These are phyloP conservation scores for Matsumyia berberina DNA, from an alignment of 2,888 invertebrate species.

Conservation along the genomic window DNA sequence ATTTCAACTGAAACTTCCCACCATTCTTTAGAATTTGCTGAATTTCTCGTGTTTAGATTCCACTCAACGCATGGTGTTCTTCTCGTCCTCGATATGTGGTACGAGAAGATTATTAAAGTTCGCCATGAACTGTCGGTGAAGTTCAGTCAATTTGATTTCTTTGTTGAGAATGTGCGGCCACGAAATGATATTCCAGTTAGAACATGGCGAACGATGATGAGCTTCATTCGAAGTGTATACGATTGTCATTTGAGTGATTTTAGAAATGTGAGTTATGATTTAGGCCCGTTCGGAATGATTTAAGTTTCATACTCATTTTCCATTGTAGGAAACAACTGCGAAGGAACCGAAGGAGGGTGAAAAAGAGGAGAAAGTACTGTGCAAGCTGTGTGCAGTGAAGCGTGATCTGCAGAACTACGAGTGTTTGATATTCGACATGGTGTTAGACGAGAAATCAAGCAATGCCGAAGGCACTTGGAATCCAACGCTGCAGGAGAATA, in stretches of 20 bases:
- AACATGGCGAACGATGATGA: conserved; percentile 76
- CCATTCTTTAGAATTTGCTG: not conserved
- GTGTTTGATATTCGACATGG: conserved; percentile 86
- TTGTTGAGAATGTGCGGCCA: conserved; percentile 78
- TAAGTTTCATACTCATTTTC: not conserved
- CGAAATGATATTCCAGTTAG: conserved; percentile 76
- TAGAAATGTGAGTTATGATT: conserved; percentile 76
- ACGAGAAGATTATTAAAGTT: conserved; percentile 76
- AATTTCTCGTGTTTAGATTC: conserved; percentile 43
- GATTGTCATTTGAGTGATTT: conserved; percentile 82
- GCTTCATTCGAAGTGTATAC: conserved; percentile 80
- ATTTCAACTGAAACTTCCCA: not conserved
- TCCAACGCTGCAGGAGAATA: conserved; percentile 86
- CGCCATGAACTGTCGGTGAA: conserved; percentile 74
- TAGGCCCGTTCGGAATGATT: not conserved
- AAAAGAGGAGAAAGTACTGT: conserved; percentile 77
- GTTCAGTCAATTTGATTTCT: conserved; percentile 79
- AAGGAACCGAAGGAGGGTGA: not conserved
- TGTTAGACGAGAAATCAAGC: conserved; percentile 83
- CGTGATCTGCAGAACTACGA: conserved; percentile 85
- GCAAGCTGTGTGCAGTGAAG: conserved; percentile 85
- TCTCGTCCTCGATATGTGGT: conserved; percentile 80
- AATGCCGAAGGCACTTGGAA: conserved; percentile 87
- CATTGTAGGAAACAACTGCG: not conserved
- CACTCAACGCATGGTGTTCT: conserved; percentile 57